These are phyloP conservation scores for Rhadinocentrus ornatus DNA, from an alignment of 2,797 vertebrate species.

Conservation along the genomic window DNA sequence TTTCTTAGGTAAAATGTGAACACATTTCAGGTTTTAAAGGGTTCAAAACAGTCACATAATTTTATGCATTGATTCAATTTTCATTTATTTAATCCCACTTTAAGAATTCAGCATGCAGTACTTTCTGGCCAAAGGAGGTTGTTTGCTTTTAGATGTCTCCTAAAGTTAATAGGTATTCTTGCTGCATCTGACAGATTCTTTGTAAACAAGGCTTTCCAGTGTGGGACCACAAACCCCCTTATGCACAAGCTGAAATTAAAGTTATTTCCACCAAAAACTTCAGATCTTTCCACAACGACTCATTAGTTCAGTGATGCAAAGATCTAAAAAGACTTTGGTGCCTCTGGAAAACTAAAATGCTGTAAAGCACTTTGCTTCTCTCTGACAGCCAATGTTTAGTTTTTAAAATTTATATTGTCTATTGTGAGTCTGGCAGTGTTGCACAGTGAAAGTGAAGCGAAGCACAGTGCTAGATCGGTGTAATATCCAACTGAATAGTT, in stretches of 20 bases:
- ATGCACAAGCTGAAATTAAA: background rate
- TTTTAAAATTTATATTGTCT: background rate
- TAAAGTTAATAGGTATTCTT: background rate
- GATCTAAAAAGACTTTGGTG: slow-evolving; percentile 9
- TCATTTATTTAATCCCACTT: background rate
- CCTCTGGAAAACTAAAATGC: slow-evolving; percentile 8
- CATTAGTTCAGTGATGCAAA: background rate
- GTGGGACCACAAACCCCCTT: background rate
- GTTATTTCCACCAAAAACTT: slow-evolving; percentile 11
- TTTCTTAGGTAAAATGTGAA: background rate
- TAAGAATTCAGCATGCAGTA: background rate
- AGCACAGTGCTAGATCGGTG: background rate
- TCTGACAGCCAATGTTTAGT: slow-evolving; percentile 9
- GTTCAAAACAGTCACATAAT: background rate
- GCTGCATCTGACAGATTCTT: background rate
- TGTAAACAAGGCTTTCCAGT: background rate
- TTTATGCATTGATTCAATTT: background rate
- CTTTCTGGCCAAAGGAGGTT: background rate
- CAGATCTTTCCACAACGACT: slow-evolving; percentile 8
- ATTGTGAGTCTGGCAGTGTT: background rate
- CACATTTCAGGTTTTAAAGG: background rate
- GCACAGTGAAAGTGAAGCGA: too few relatives aligned
- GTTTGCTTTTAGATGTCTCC: background rate
- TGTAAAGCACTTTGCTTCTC: slow-evolving; percentile 4
- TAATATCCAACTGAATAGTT: background rate